These are phyloP conservation scores for Dasyurus viverrinus DNA, from an alignment of 2,113 vertebrate genomes.

Conservation along the genomic window DNA sequence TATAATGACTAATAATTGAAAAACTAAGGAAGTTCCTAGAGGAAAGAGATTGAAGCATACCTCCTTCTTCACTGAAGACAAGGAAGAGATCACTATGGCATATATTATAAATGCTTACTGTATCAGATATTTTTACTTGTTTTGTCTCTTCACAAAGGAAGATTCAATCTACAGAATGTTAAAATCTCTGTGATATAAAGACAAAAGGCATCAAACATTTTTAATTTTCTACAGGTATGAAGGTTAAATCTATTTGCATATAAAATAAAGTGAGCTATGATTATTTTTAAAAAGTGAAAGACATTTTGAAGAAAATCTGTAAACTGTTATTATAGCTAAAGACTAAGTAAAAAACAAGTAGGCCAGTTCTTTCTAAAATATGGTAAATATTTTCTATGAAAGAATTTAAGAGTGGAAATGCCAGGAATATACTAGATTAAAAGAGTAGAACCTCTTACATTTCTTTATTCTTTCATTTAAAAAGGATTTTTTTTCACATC, in stretches of 20 bases:
- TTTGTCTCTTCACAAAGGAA: neutral
- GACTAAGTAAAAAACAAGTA: neutral
- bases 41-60: neutral
- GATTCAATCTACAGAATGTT: neutral
- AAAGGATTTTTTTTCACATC: neutral
- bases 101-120: neutral
- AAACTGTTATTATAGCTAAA: neutral
- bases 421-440: neutral
- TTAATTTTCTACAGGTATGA: neutral
- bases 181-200: neutral
- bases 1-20: neutral
- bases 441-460: neutral
- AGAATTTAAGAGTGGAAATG: neutral
- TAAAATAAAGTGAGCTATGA: neutral
- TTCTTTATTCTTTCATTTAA: neutral
- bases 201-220: neutral
- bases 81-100: neutral
- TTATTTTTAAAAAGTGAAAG: neutral
- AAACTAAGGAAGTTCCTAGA: neutral
- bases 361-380: neutral
- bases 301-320: neutral
- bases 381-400: neutral
- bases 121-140: neutral
- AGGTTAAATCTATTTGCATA: neutral
- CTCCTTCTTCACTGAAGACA: neutral